A percentile compares a stretch with the other conserved stretches of the same genome.
Conservation (phyloP, 2,797 vertebrate species). For the Sparus aurata region DNA sequence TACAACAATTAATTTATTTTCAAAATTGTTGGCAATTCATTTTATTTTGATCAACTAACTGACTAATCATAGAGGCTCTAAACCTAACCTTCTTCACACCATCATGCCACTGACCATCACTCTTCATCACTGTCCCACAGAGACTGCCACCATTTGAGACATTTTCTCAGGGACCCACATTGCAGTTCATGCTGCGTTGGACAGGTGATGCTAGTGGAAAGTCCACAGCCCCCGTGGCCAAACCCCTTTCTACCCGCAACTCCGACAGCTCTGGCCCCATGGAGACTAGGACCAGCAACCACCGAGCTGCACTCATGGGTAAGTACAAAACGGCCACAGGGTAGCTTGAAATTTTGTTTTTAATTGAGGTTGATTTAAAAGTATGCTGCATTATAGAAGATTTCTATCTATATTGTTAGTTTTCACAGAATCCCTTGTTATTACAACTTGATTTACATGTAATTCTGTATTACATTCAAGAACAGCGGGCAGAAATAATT, state of each 20-base stretch:
- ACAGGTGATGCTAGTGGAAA: slow-evolving; percentile 94
- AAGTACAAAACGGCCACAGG: slow-evolving; percentile 53
- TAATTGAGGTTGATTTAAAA: not conserved
- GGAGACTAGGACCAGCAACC: slow-evolving; percentile 94
- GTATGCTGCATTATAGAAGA: not conserved
- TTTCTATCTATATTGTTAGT: not conserved
- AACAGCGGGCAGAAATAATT: slow-evolving; percentile 5
- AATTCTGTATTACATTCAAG: slow-evolving; percentile 16
- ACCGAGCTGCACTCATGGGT: slow-evolving; percentile 94
- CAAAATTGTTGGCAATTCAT: no score
- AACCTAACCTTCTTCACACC: not conserved
- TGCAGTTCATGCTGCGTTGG: slow-evolving; percentile 99
- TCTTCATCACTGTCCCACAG: slow-evolving; percentile 74
- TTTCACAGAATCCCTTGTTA: not conserved
- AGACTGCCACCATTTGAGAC: slow-evolving; percentile 98
- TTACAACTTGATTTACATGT: not conserved
- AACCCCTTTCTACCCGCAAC: slow-evolving; percentile 96
- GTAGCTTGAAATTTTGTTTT: not conserved
- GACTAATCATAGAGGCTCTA: no score
- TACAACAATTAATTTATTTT: no score
- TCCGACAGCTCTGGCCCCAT: slow-evolving; percentile 92
- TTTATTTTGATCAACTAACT: no score
- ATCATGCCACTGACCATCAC: not conserved
- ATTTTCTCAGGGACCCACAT: slow-evolving; percentile 99
- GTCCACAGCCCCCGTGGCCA: slow-evolving; percentile 94